phyloP scores from a whole-genome alignment of 1,140 invertebrate species.

The Leucophenga varia region DNA sequence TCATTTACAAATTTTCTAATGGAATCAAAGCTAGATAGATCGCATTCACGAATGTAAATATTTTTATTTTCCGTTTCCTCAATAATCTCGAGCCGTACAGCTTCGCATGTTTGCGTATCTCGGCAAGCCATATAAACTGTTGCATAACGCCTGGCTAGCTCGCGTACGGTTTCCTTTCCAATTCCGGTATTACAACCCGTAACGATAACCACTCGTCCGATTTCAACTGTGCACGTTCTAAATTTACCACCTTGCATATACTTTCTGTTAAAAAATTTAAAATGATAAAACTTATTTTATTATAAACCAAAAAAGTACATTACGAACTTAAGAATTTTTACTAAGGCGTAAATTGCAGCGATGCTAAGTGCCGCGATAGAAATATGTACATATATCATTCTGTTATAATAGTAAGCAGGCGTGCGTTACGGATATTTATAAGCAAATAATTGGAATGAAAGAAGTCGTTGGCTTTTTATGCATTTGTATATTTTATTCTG shows the following conservation, averaged over 20 bases:
- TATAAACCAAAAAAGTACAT: too few relatives aligned
- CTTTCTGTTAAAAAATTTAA: too few relatives aligned
- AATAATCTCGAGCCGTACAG: slow-evolving; percentile 72
- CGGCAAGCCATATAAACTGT: slow-evolving; percentile 79
- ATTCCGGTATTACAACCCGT: slow-evolving; percentile 84
- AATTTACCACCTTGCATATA: slow-evolving; percentile 56
- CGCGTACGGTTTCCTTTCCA: slow-evolving; percentile 74
- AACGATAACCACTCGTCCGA: slow-evolving; percentile 75
- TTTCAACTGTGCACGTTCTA: slow-evolving; percentile 49
- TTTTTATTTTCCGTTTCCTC: slow-evolving; percentile 71
- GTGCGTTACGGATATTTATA: too few relatives aligned
- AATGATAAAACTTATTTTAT: too few relatives aligned
- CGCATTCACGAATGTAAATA: slow-evolving; percentile 74
- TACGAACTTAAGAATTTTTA: too few relatives aligned
- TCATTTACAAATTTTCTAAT: slow-evolving; percentile 69
- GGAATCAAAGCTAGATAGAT: slow-evolving; percentile 74
- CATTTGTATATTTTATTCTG: too few relatives aligned
- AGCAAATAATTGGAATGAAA: too few relatives aligned
- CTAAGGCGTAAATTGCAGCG: too few relatives aligned
- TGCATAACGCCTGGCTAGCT: slow-evolving; percentile 71
- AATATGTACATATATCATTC: too few relatives aligned
- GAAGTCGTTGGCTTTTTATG: too few relatives aligned
- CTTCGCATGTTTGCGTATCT: slow-evolving; percentile 66
- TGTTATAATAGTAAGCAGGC: too few relatives aligned
- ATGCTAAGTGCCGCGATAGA: too few relatives aligned